Evolutionary conservation across 2,113 vertebrate species (phyloP), one percentile per base, ranked within the genome.

Genomic region (Lasiurus cinereus): DNA sequence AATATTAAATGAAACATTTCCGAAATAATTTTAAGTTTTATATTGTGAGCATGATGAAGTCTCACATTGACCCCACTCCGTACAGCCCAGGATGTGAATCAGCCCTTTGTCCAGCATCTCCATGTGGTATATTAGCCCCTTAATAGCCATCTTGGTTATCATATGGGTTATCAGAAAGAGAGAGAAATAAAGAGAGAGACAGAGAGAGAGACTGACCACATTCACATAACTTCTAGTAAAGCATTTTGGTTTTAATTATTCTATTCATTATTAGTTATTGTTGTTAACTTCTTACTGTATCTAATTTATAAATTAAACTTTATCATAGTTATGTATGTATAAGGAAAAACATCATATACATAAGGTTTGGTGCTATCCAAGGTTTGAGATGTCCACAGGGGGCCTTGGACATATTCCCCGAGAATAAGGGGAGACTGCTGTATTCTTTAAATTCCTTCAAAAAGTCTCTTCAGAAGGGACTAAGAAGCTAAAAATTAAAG

Each of bases 391-490:
- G 18, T 11, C 24, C 56, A 29, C 56, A 19, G 24, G 24, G 56
- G 24, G 15, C 27, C 56, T 82, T 43, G 56, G 79, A 82, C 8
- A 16, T 19, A 29, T 31, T 12, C 15, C 24, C 79, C 5, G 5
- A 36, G 27, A 15, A 62, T 29, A 62, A 43, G 24, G 16, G 36
- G 14, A 39, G 54, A 82, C 36, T 12, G 59, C 5, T 62, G 79
- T 64, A 39, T 82, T 94, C 86, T 52, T 33, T 19, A 19, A 94
- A 86, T 77, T 73, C 39, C 84, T 92, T 93, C n/a, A 83, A 62
- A 62, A 90, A 72, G 8, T 21, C 8, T n/a, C 66, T 91, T 83
- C 27, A 54, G 62, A 85, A 69, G n/a, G 31, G 13, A 77, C 52
- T 39, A 83, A 74, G 21, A 83, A 95, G 73, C 59, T 62, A 31